A percentile compares a stretch with the other conserved stretches of the same genome.
These are phyloP conservation scores for Urocitellus parryii DNA, from an alignment of 2,113 vertebrate genomes.

Conservation along the genomic window DNA sequence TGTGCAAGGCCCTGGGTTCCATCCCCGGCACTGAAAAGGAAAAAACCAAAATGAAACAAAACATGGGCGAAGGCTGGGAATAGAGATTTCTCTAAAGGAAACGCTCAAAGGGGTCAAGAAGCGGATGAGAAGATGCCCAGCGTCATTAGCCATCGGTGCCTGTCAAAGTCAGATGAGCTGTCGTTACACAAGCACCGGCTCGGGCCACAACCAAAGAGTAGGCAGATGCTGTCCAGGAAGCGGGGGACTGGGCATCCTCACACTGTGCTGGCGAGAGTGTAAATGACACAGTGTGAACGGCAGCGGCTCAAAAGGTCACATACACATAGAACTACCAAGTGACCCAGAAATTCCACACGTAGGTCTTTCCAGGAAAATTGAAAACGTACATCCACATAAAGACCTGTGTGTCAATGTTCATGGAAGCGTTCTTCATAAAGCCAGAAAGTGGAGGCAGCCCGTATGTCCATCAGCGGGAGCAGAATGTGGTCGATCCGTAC, in stretches of 20 bases:
- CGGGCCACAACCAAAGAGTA: not conserved
- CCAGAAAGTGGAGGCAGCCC: not conserved
- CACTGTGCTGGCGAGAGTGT: not conserved
- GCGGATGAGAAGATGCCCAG: not conserved
- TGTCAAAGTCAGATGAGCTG: not conserved
- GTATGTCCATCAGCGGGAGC: not conserved
- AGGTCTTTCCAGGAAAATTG: accelerated
- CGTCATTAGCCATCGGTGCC: not conserved
- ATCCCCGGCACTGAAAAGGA: not conserved
- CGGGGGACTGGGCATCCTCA: not conserved
- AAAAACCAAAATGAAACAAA: no score
- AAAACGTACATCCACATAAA: not conserved
- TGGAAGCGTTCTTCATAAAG: not conserved
- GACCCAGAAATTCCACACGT: not conserved
- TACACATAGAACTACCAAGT: no score
- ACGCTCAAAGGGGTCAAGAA: not conserved
- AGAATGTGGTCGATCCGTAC: no score
- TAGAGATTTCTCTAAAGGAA: not conserved
- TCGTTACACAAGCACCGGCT: not conserved
- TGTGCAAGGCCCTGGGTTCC: not conserved
- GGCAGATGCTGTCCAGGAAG: not conserved
- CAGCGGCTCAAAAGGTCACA: not conserved
- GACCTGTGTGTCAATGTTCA: not conserved
- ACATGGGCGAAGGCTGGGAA: not conserved
- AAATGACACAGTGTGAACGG: not conserved